Base-by-base conservation (phyloP, 2,888 invertebrate genomes). In the Lithophane ornitopus region DNA sequence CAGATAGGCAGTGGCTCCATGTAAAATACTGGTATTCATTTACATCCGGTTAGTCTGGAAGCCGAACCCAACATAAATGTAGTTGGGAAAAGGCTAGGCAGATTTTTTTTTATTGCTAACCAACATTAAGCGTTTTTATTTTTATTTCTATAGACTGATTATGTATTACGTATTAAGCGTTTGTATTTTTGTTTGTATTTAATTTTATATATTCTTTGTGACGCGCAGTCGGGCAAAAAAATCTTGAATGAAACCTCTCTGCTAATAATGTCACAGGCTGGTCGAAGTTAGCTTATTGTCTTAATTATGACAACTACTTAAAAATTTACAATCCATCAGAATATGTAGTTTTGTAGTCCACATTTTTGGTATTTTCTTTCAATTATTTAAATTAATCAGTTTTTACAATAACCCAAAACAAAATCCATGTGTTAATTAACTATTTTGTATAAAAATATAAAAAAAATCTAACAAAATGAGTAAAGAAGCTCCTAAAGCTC, bases 381-480 rank as follows among this genome's bases (percentile, higher is more conserved):
- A 82, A 70, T 70, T 46, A 41, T 58, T 19, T 19, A 28, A 56
- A 14, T 68, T 26, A 28, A 34, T 28, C 0, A 61, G n/a, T 41
- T 34, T 59, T 34, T 41, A 58, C 46, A 63, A 58, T 16, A 56
- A 34, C 12, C 11, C 22, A 44, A 26, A 34, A 16, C 68, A 44
- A 52, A 76, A 76, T 76, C 58, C 22, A 76, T 76, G 76, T 76
- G 52, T 68, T 61, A 67, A 61, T 44, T 14, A 54, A 11, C 3
- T 52, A n/a, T n/a, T n/a, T n/a, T n/a, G 16, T 44, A 16, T 19
- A 58, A 41, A 52, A 3, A 34, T 3, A 22, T 6, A 59, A 66
- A 28, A 61, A 66, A 58, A 70, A 56, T 62, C n/a, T 34, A 58
- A 11, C 54, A 82, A 69, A 80, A 90, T 90, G 90, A 19, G 14